Conservation (phyloP, 2,113 vertebrate genomes). For the Gopherus flavomarginatus region DNA sequence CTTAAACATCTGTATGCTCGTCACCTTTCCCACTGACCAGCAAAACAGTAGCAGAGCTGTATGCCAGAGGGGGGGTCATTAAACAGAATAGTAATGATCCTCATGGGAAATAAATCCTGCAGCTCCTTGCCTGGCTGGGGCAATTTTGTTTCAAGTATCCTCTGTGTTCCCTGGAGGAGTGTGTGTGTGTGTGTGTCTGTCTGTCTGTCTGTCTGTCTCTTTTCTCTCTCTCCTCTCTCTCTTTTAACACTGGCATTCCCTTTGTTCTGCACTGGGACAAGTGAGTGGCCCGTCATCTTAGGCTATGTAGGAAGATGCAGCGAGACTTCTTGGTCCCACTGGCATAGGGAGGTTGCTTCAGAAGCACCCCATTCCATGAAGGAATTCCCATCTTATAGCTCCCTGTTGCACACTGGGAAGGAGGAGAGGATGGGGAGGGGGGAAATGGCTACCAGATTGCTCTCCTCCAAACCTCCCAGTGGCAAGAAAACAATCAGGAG, state of each 20-base stretch:
- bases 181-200: slow-evolving; percentile 5
- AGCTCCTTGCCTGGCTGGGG: background rate
- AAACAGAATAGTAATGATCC: slow-evolving; percentile 33
- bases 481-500: no score
- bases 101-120: slow-evolving; percentile 31
- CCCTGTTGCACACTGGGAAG: background rate
- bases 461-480: no score
- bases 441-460: no score
- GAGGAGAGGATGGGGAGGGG: background rate
- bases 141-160: slow-evolving; percentile 27
- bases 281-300: slow-evolving; percentile 1
- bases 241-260: background rate
- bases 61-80: slow-evolving; percentile 51
- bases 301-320: background rate
- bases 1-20: slow-evolving; percentile 50
- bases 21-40: slow-evolving; percentile 50
- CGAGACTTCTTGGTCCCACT: background rate
- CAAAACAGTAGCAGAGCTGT: background rate
- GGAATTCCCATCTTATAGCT: background rate
- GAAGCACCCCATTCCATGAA: background rate
- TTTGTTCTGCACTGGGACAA: background rate
- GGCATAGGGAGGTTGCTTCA: background rate
- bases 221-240: background rate
- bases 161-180: slow-evolving; percentile 35
- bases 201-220: no score